Evolutionary conservation across 2,797 vertebrate genomes (phyloP), one percentile per base, ranked within the genome.

Genomic region (Scleropages formosus): DNA sequence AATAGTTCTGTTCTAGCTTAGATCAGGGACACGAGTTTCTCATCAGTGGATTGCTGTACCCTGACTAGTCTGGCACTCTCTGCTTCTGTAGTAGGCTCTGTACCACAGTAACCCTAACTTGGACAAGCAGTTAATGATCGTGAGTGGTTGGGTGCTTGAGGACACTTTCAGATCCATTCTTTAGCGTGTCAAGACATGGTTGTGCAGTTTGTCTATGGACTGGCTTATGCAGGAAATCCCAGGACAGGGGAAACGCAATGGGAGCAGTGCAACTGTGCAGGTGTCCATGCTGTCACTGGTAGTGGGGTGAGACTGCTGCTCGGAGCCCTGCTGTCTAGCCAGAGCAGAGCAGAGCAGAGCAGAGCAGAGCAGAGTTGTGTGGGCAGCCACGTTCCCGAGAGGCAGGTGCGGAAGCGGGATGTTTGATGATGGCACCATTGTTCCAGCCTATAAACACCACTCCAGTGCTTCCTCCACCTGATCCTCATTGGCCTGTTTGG

Each of bases 371-470:
- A 31, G 6, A 39, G 39, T 39, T 39, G 31, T 2, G 31, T 39
- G 31, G n/a, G 31, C n/a, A 24, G 16, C 71, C 15, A 39, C 56
- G 47, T 46, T 44, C 22, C 53, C 49, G 26, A n/a, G 44, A 74
- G 9, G 13, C 31, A 15, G 59, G 47, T 12, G 15, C n/a, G 31
- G 59, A 47, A 62, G 20, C 13, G 4, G 59, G 58, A 62, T 87
- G 86, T 75, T 76, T 84, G 86, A 87, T 84, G 86, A 87, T 80
- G 83, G 59, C 73, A 80, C 85, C 77, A 75, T 77, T 88, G 82
- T 63, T 66, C 76, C 63, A 18, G 8, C n/a, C 39, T 77, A 80
- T 39, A 47, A 46, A 64, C 83, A 78, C 76, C 3, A 81, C 75
- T 78, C 77, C 65, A 81, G 78, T 58, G 73, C 86, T 85, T 89